phyloP scores from a whole-genome alignment of 35 echinoderm and acorn worm genomes.

The Diadema setosum region DNA sequence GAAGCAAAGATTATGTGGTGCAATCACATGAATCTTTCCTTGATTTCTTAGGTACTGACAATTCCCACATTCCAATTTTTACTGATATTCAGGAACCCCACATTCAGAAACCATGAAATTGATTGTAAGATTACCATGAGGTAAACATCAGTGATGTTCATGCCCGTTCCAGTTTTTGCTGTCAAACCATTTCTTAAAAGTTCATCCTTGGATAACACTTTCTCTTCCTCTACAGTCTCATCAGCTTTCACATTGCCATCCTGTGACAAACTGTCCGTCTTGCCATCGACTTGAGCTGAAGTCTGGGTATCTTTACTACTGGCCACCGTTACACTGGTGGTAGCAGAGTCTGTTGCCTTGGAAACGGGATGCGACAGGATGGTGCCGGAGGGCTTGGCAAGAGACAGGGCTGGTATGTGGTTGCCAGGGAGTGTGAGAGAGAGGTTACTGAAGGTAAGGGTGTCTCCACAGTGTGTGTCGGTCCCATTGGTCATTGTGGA shows the following conservation, averaged over 20 bases:
- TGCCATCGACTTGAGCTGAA: too few species aligned
- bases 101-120: not conserved
- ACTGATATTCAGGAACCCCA: not conserved
- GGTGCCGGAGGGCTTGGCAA: not conserved
- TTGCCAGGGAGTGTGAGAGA: not conserved
- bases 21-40: too few species aligned
- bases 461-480: not conserved
- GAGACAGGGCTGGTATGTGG: not conserved
- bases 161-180: constrained; percentile 41
- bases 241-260: not conserved
- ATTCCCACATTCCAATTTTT: too few species aligned
- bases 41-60: too few species aligned
- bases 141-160: constrained; percentile 80
- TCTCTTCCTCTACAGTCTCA: not conserved
- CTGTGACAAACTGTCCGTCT: too few species aligned
- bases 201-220: constrained; percentile 57
- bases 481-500: not conserved
- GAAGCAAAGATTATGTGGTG: too few species aligned
- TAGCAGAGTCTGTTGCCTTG: not conserved
- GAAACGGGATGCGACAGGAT: not conserved
- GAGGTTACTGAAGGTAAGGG: not conserved
- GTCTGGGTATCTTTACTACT: too few species aligned
- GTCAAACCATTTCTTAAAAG: constrained; percentile 51
- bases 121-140: constrained; percentile 79
- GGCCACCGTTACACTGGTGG: too few species aligned